phyloP scores from a whole-genome alignment of 2,797 vertebrate genomes.

The Mionectes olivaceus region DNA sequence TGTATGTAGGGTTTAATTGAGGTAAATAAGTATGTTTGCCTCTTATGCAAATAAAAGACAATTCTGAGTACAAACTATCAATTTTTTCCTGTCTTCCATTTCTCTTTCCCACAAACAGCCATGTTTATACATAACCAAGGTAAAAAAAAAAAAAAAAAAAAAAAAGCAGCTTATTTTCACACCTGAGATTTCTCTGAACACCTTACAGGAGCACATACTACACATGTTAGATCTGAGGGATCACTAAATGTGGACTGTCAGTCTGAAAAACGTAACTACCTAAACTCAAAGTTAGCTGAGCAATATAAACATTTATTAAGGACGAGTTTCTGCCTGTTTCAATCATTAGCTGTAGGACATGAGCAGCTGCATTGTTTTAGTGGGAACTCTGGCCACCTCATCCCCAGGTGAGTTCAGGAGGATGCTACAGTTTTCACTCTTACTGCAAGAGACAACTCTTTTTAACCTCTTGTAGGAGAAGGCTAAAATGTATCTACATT shows the following conservation, averaged over 20 bases:
- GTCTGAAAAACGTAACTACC: background rate
- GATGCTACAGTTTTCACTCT: background rate
- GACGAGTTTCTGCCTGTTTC: background rate
- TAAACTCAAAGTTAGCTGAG: background rate
- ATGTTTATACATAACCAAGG: rapidly evolving
- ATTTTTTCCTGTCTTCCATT: background rate
- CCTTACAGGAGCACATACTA: background rate
- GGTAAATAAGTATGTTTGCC: rapidly evolving
- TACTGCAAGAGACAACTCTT: background rate
- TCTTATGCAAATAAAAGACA: background rate
- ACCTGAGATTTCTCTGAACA: background rate
- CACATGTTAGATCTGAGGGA: rapidly evolving
- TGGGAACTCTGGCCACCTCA: background rate
- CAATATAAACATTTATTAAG: background rate
- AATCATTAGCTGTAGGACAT: background rate
- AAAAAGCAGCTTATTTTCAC: background rate
- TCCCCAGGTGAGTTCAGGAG: background rate
- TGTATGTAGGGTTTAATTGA: background rate
- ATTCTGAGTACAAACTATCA: background rate
- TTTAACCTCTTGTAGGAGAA: background rate
- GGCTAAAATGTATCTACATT: too few relatives aligned
- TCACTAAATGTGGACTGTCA: background rate
- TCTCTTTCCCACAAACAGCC: background rate
- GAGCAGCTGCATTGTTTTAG: background rate
- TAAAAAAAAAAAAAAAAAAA: background rate